Percentiles rank a stretch among this genome's conserved stretches.
phyloP scores from a whole-genome alignment of 2,113 vertebrate genomes.

The Nestor notabilis region DNA sequence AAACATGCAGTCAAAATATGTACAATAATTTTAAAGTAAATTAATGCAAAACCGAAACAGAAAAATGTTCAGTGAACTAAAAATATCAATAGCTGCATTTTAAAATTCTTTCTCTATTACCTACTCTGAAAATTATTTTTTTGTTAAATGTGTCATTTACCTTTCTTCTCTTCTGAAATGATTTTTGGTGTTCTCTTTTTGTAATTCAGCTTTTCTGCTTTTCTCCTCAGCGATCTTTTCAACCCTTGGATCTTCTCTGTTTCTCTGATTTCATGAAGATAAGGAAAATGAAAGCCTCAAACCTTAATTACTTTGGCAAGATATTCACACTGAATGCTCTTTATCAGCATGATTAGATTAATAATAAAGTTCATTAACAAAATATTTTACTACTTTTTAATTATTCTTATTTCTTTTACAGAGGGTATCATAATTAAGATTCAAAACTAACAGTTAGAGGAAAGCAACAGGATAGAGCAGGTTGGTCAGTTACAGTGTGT shows the following conservation, averaged over 20 bases:
- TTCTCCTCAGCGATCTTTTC: not conserved
- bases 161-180: not conserved
- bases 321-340: conserved; percentile 14
- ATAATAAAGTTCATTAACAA: conserved; percentile 19
- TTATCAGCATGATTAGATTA: conserved; percentile 27
- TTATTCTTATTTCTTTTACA: not conserved
- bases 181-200: not conserved
- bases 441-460: not conserved
- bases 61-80: not conserved
- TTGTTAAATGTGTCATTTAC: not conserved
- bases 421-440: not conserved
- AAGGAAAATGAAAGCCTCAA: conserved; percentile 19
- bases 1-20: not conserved
- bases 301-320: conserved; percentile 20
- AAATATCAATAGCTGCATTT: not conserved
- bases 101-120: not conserved
- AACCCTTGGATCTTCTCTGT: not conserved
- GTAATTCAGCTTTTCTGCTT: not conserved
- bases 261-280: conserved; percentile 28
- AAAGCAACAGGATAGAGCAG: not conserved
- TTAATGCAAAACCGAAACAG: not conserved
- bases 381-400: not conserved
- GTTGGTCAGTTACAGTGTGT: not conserved
- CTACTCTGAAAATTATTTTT: not conserved
- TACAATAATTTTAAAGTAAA: not conserved